These are phyloP conservation scores for Rhizomys pruinosus DNA, from an alignment of 2,113 vertebrate genomes.

Conservation along the genomic window DNA sequence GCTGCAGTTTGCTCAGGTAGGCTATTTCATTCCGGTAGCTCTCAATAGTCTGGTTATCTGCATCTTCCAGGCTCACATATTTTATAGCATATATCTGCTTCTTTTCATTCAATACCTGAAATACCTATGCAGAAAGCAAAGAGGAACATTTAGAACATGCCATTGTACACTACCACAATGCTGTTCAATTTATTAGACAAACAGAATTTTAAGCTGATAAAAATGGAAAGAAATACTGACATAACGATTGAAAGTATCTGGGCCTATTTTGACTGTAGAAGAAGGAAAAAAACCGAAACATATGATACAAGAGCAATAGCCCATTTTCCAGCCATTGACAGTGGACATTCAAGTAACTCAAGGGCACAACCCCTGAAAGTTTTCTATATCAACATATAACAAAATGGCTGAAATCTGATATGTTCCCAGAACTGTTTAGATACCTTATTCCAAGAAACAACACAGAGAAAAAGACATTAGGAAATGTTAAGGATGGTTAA, in stretches of 20 bases:
- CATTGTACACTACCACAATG: background rate
- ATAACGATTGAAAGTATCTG: background rate
- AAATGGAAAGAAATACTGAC: conserved; percentile 15
- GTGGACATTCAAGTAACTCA: background rate
- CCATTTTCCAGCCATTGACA: background rate
- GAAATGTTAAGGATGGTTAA: background rate
- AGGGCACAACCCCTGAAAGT: background rate
- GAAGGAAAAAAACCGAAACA: background rate
- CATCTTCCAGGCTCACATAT: conserved; percentile 94
- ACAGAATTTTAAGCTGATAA: background rate
- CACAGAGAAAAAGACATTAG: conserved; percentile 20
- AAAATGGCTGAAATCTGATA: conserved; percentile 49
- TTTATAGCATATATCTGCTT: conserved; percentile 97
- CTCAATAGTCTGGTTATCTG: conserved; percentile 93
- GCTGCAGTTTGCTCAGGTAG: conserved; percentile 94
- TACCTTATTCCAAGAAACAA: background rate
- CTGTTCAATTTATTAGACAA: background rate
- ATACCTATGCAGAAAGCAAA: conserved; percentile 88
- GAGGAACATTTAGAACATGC: conserved; percentile 41
- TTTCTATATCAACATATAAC: background rate
- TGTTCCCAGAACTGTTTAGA: background rate
- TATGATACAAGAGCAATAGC: background rate
- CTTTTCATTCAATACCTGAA: conserved; percentile 95
- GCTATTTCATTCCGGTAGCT: conserved; percentile 98
- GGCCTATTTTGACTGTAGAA: conserved; percentile 10